Base-by-base conservation (phyloP, 2,113 vertebrate species). In the Monopterus albus region DNA sequence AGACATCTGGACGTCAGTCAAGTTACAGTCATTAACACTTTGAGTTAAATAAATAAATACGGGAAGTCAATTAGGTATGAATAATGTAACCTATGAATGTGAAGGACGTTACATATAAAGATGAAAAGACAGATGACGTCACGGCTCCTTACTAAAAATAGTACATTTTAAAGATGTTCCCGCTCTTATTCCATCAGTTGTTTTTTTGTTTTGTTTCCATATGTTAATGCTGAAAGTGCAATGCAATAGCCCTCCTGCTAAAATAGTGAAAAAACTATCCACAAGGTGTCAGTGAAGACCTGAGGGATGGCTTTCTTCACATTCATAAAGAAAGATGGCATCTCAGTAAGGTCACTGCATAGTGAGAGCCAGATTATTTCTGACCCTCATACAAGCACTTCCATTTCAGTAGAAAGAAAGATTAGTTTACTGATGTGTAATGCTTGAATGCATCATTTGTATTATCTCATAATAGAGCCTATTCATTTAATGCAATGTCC, bases 251-350 rank as follows among this genome's bases (percentile, higher is more conserved):
- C 3, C 29, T 8, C 14, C 31, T 45, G 20, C 35, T 71, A 64
- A 3, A 9, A 17, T 2, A 46, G n/a, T 75, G 35, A 49, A 59
- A 7, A n/a, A 6, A 3, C 0, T 26, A 17, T 33, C 86, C 90
- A 83, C 89, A 26, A 86, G 89, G 57, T 84, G 89, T 78, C 86
- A 80, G 78, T 50, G 62, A 33, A 10, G 66, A 45, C 7, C 78
- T 10, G 35, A n/a, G n/a, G n/a, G n/a, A n/a, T n/a, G n/a, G n/a
- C 21, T 78, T 14, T 49, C 20, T 25, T 60, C 25, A 31, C 47
- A 12, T 3, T 33, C 6, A 9, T 13, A 31, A 64, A 52, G 36
- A 59, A 76, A 85, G 52, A 81, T 80, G 69, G 68, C 72, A 68
- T 72, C 66, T 75, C 46, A 64, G 15, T 60, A 17, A 61, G 71